A percentile compares a stretch with the other conserved stretches of the same genome.
phyloP scores from a whole-genome alignment of 2,113 vertebrate species.

The Helogale parvula region DNA sequence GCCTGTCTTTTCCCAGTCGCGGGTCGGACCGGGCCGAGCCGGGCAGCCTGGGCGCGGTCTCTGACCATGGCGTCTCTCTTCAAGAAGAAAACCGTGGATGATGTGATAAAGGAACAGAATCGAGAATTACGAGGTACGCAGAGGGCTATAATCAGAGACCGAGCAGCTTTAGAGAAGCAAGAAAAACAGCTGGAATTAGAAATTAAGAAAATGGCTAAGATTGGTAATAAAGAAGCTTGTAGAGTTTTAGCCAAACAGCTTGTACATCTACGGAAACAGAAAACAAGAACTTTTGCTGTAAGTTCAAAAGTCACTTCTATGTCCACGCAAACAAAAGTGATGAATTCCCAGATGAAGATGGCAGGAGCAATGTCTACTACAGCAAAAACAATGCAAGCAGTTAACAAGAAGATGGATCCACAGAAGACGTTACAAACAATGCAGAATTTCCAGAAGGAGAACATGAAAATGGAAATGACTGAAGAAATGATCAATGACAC shows the following conservation, averaged over 20 bases:
- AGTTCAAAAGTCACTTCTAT: conserved; percentile 99
- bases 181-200: too few species aligned
- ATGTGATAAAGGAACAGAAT: too few species aligned
- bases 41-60: conserved; percentile 26
- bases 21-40: conserved; percentile 59
- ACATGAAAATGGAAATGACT: conserved; percentile 99
- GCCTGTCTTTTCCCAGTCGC: conserved; percentile 26
- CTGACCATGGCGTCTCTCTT: conserved; percentile 93
- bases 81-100: conserved; percentile 97
- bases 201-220: conserved; percentile 99
- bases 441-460: conserved; percentile 99
- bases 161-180: too few species aligned
- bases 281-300: conserved; percentile 95
- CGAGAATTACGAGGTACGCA: too few species aligned
- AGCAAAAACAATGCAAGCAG: conserved; percentile 97
- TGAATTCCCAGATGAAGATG: conserved; percentile 99
- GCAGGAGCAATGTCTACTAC: conserved; percentile 97
- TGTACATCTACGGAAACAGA: conserved; percentile 96
- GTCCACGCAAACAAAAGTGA: conserved; percentile 96
- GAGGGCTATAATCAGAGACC: too few species aligned
- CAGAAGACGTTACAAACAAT: conserved; percentile 98
- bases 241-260: conserved; percentile 97
- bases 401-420: conserved; percentile 99
- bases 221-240: conserved; percentile 97
- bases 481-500: conserved; percentile 99